Conservation (phyloP, 2,113 vertebrate genomes). For the Microtus ochrogaster region DNA sequence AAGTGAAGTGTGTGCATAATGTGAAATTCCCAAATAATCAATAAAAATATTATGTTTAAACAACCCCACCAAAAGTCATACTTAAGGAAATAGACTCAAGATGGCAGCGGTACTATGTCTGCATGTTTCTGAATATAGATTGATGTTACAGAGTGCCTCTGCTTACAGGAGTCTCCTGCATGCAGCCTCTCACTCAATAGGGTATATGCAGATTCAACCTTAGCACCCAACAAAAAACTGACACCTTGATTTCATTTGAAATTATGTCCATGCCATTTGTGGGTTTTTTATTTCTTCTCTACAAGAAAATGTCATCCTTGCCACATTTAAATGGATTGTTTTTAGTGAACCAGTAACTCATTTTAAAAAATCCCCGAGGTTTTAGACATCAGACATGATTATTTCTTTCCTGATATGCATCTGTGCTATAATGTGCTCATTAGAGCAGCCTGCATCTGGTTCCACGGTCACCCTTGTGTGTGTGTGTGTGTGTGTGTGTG, state of each 20-base stretch:
- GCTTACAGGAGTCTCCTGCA: background rate
- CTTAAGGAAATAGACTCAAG: background rate
- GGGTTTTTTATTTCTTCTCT: slow-evolving; percentile 20
- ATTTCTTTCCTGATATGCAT: slow-evolving; percentile 75
- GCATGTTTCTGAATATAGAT: background rate
- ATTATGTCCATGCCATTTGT: slow-evolving; percentile 45
- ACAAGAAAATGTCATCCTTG: background rate
- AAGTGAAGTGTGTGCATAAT: too few species aligned
- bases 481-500: slow-evolving; percentile 62
- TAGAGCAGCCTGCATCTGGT: slow-evolving; percentile 65
- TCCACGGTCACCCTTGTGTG: slow-evolving; percentile 74
- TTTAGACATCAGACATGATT: slow-evolving; percentile 79
- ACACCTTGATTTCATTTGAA: slow-evolving; percentile 62
- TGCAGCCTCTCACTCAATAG: background rate
- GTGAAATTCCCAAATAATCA: too few species aligned
- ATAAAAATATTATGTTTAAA: too few species aligned
- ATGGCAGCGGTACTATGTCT: background rate
- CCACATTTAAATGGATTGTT: slow-evolving; percentile 60
- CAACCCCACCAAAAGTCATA: background rate
- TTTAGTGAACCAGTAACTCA: slow-evolving; percentile 56
- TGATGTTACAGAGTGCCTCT: background rate
- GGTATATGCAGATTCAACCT: background rate
- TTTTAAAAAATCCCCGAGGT: slow-evolving; percentile 44
- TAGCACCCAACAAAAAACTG: background rate
- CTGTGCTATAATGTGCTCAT: slow-evolving; percentile 61